Evolutionary conservation across 2,113 vertebrate genomes (phyloP), one percentile per base, ranked within the genome.

Genomic region (Lynx canadensis): DNA sequence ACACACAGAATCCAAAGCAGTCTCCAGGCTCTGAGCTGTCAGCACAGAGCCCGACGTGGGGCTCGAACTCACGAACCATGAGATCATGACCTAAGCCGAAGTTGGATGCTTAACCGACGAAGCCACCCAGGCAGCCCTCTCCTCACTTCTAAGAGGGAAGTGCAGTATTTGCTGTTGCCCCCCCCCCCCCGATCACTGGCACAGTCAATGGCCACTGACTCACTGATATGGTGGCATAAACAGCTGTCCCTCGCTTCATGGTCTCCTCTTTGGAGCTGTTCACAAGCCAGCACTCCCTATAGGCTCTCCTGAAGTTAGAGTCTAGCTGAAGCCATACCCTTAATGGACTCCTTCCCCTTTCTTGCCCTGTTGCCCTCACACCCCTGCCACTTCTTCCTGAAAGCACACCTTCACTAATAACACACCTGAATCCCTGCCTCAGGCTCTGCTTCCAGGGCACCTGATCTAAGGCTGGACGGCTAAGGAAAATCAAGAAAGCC

Each of bases 111-210:
- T 23, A 60, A 23, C 19, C 7, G 21, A 60, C 16, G 3, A 3
- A 60, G 21, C 8, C 57, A 23, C 57, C 55, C 57, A 60, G 16
- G 57, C 1, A 7, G 19, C 57, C 18, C 9, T 50, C 48, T 66
- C 63, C n/a, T 55, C 1, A 1, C 1, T 14, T 52, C 81, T 50
- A 8, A 94, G 87, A 52, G 19, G 29, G 55, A 4, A 0, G 13
- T 3, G 27, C 4, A 9, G 36, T 1, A 4, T 66, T 27, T 0
- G 9, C 29, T 5, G 5, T 1, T 18, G 48, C 48, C 38, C 38
- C 25, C 18, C 11, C 19, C 57, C 36, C 4, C 1, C 7, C 29
- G 21, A 2, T 21, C 18, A 4, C 50, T 1, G 18, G 50, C 41
- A 15, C 38, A 23, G 21, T 16, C 7, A 0, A 23, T 5, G 71